Base-by-base conservation (phyloP, 2,113 vertebrate genomes). In the Rhea pennata region DNA sequence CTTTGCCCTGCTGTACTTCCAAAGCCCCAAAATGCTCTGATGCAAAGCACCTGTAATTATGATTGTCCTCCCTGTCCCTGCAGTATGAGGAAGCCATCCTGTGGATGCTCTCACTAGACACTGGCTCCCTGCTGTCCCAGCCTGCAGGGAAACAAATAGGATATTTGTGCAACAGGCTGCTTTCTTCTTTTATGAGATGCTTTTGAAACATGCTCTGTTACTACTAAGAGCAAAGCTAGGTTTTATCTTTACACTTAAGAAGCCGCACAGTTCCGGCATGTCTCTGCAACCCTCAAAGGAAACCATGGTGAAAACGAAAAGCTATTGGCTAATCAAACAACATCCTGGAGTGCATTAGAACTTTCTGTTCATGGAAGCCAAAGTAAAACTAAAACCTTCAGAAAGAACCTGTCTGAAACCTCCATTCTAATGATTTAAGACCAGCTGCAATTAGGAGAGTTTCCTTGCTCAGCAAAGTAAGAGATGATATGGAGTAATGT, bases 401-500 rank as follows among this genome's bases (percentile, higher is more conserved):
- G 80, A 79, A 86, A 69, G 64, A 58, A 79, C 50, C 4, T 75
- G 40, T 73, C 89, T 96, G 54, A 69, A 76, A 54, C 39, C 91
- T 62, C 84, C 29, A 42, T 93, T 92, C 59, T 6, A 15, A 85
- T 89, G 58, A 89, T 93, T 92, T 87, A 94, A 85, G 59, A 71
- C 40, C 15, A 92, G 44, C 84, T 91, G 62, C 73, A 92, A 54
- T 73, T 61, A 72, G 66, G 72, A 71, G 59, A 73, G 62, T 92
- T 87, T 67, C 89, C 75, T 89, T 91, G 74, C 89, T 92, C 91
- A 92, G 94, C 84, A 76, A 91, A 87, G 88, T 56, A 82, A 69
- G 48, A 84, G 87, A 50, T 1, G 11, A 74, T 53, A 62, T 1
- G 2, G 15, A 64, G 80, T 54, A 79, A 89, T 39, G 81, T 89